Base-by-base conservation (phyloP, 2,888 invertebrate genomes). In the Clostera curtula region DNA sequence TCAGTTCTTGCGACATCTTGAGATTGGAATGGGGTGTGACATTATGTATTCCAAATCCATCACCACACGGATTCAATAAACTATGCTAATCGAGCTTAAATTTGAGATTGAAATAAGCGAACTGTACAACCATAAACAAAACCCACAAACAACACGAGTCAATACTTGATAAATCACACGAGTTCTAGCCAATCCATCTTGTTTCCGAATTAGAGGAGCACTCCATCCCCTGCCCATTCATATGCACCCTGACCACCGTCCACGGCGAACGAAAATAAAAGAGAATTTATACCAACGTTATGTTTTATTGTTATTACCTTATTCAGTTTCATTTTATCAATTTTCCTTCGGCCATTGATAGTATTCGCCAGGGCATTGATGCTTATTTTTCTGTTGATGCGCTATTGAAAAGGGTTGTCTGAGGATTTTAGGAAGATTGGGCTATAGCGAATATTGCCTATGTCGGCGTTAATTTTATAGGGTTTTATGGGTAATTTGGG, bases 291-390 rank as follows among this genome's bases (percentile, higher is more conserved):
- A 40, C 41, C 60, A 64, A 67, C 64, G 72, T 74, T 76, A 74
- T 76, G 57, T 70, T 76, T 76, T 76, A 76, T 74, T 73, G 74
- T 74, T 76, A 76, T 74, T 59, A 58, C 67, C 42, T 38, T 51
- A 51, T 51, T 48, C 46, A 47, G 56, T 64, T 60, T 63, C 54
- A 64, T 73, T 68, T 66, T 70, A 70, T 72, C 65, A 65, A 64
- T 58, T 64, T 55, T 63, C 57, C 56, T 44, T 50, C 40, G 48
- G 38, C 50, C 31, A 31, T 49, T 48, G 49, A 51, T 47, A 43
- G 36, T 41, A 40, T 35, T 40, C 43, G 34, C 29, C 29, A 18
- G 22, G 49, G 48, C 39, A 39, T 35, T 24, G 36, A 23, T 23
- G 25, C 27, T 27, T 36, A 25, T 39, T 31, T 41, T 27, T 19